Evolutionary conservation across 2,113 vertebrate species (phyloP), one percentile per base, ranked within the genome.

Genomic region (Anseranas semipalmata): DNA sequence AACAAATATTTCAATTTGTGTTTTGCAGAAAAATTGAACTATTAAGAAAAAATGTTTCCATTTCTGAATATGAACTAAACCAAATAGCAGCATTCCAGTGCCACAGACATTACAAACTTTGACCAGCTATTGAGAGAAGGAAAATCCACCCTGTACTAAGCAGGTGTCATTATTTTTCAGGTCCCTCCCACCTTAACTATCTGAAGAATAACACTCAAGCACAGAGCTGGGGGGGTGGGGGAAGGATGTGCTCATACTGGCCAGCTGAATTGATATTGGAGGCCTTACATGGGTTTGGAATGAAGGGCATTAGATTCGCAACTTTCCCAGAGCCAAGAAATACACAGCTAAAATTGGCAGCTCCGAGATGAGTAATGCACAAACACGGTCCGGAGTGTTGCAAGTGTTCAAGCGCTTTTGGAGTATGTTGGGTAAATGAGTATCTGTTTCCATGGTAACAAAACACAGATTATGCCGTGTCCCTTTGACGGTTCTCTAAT

Each of bases 221-320:
- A 7, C 83, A 77, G 79, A 59, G 77, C 55, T 83, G 10, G 25
- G 8, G 3, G 32, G 48, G 48, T 50, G 48, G 32, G 7, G 9
- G 4, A 4, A 14, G 32, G 35, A 7, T 10, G 21, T 6, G 1
- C 52, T 89, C 15, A 3, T 19, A 50, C 80, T 93, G 55, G 62
- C 90, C 67, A 66, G 82, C 70, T n/a, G 67, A 74, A 68, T 68
- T 0, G 25, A 92, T 90, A 90, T 85, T 7, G 41, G 35, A 96
- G 89, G 80, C 98, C 97, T 97, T 98, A 98, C 92, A 98, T 98
- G 98, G 98, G 78, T 97, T 93, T 97, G 95, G 96, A 98, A 97
- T 96, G 97, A 95, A 72, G 93, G 92, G 93, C 86, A 94, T 96
- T 52, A 66, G 95, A 21, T 91, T 91, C 90, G 3, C 52, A 70